phyloP scores from a whole-genome alignment of 2,888 invertebrate genomes.

The Chloroclysta siterata region DNA sequence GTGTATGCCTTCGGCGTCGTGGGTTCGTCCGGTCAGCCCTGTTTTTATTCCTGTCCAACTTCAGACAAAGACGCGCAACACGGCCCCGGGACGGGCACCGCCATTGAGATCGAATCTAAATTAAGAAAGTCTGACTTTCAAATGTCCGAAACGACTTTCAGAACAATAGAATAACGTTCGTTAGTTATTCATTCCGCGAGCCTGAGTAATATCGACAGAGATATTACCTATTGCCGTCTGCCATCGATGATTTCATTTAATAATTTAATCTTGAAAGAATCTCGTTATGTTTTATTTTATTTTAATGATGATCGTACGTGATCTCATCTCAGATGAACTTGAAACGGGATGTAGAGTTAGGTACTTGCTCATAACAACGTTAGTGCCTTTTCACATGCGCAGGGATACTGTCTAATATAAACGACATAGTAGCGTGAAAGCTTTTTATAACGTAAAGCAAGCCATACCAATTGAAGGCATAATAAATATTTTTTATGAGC shows the following conservation, averaged over 20 bases:
- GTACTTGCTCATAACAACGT: slow-evolving; percentile 12
- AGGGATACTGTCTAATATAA: slow-evolving; percentile 8
- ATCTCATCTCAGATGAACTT: slow-evolving; percentile 59
- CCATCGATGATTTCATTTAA: slow-evolving; percentile 35
- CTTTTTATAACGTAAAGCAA: neutral
- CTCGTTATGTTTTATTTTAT: slow-evolving; percentile 42
- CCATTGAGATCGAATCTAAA: slow-evolving; percentile 35
- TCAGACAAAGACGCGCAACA: slow-evolving; percentile 36
- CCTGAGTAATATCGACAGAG: slow-evolving; percentile 3
- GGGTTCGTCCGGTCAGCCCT: slow-evolving; percentile 32
- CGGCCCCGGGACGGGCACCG: slow-evolving; percentile 29
- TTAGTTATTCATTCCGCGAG: slow-evolving; percentile 2
- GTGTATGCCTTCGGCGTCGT: slow-evolving; percentile 22
- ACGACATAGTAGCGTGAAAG: neutral
- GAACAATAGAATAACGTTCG: slow-evolving; percentile 29
- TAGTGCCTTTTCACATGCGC: slow-evolving; percentile 12
- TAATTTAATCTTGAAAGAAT: slow-evolving; percentile 41
- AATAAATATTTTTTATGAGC: neutral
- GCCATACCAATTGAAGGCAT: neutral
- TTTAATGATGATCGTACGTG: slow-evolving; percentile 49
- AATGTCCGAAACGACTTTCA: slow-evolving; percentile 35
- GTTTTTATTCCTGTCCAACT: slow-evolving; percentile 39
- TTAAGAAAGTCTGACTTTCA: slow-evolving; percentile 44
- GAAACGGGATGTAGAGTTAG: slow-evolving; percentile 39
- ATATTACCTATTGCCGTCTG: slow-evolving; percentile 14